A percentile compares a stretch with the other conserved stretches of the same genome.
These are phyloP conservation scores for Parnassius apollo DNA, from an alignment of 2,888 invertebrate species.

Conservation along the genomic window DNA sequence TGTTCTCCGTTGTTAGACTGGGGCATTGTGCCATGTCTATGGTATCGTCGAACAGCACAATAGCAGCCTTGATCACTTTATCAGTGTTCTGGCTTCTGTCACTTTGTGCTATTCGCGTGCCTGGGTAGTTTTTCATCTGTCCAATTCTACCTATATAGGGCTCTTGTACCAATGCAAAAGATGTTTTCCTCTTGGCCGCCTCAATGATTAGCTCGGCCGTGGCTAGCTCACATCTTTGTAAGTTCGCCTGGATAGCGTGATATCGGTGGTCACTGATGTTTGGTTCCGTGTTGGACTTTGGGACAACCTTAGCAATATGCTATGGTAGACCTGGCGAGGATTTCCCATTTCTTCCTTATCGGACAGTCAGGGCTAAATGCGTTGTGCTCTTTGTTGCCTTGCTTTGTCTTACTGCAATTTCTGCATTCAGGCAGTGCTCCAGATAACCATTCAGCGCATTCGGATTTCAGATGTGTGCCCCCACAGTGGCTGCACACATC, in stretches of 20 bases:
- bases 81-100: neutral
- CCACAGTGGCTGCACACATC: neutral
- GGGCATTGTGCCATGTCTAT: neutral
- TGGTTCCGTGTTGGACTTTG: neutral
- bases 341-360: conserved; percentile 22
- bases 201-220: neutral
- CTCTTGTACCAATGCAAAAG: conserved; percentile 21
- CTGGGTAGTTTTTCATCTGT: conserved; percentile 1
- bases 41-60: conserved; percentile 12
- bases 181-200: neutral
- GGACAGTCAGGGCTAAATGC: conserved; percentile 14
- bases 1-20: neutral
- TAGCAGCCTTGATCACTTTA: conserved; percentile 15
- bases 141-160: conserved; percentile 21
- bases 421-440: neutral
- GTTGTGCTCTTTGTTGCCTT: conserved; percentile 7
- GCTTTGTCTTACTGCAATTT: neutral
- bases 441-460: neutral
- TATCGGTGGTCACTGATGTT: neutral
- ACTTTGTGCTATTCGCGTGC: conserved; percentile 14
- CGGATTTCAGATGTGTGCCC: neutral
- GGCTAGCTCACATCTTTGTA: neutral
- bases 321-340: conserved; percentile 17
- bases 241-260: neutral
- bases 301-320: conserved; percentile 8